Percentiles rank a stretch among this genome's conserved stretches.
Conservation (phyloP, 2,888 invertebrate genomes). For the Aphidoletes aphidimyza region DNA sequence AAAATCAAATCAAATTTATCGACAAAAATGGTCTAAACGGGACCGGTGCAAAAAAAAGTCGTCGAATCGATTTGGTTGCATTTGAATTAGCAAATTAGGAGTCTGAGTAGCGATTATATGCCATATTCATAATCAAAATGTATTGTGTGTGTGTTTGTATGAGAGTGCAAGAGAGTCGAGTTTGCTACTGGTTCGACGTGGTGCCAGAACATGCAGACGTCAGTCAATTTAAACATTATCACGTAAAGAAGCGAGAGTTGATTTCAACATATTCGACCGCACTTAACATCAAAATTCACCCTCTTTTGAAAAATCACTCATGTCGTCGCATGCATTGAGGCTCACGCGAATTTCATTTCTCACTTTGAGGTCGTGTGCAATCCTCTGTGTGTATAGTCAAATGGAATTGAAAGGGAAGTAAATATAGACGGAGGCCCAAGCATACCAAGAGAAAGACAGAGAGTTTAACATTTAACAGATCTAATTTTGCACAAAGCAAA, state of each 20-base stretch:
- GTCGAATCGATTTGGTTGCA: not conserved
- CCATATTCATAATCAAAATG: conserved; percentile 25
- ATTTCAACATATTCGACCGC: conserved; percentile 53
- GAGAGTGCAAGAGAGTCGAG: too few relatives aligned
- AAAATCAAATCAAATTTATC: not conserved
- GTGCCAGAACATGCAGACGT: not conserved
- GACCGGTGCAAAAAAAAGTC: not conserved
- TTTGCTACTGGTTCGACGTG: too few relatives aligned
- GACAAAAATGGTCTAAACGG: too few relatives aligned
- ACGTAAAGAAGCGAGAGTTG: conserved; percentile 8
- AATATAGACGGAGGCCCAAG: too few relatives aligned
- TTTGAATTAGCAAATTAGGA: conserved; percentile 38
- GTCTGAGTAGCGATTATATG: conserved; percentile 14
- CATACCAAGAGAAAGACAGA: not conserved
- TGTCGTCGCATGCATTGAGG: too few relatives aligned
- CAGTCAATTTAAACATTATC: conserved; percentile 53
- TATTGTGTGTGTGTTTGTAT: too few relatives aligned
- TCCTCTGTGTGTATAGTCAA: not conserved
- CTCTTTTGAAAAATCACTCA: conserved; percentile 34
- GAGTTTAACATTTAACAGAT: conserved; percentile 24
- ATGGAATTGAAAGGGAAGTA: not conserved
- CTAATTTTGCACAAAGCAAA: conserved; percentile 47
- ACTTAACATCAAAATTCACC: conserved; percentile 50
- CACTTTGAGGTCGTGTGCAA: conserved; percentile 28
- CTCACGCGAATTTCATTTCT: too few relatives aligned